Conservation (phyloP, 2,113 vertebrate genomes). For the Cyanistes caeruleus region DNA sequence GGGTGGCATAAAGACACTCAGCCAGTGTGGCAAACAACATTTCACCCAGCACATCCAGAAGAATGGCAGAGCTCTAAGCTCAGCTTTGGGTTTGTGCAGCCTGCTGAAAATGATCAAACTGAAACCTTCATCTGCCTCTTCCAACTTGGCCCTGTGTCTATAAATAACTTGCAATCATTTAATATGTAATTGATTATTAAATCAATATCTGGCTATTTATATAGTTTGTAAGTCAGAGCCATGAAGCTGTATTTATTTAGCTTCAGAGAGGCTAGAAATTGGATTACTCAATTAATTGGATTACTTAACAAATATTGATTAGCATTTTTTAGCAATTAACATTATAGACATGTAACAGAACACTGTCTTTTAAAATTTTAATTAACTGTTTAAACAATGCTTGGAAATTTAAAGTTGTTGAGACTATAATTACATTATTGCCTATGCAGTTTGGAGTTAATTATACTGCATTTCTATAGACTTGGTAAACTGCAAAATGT, state of each 20-base stretch:
- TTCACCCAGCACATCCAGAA: rapidly evolving
- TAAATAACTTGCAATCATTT: neutral
- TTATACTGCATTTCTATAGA: slow-evolving; percentile 73
- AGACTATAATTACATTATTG: slow-evolving; percentile 76
- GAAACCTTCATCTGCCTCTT: neutral
- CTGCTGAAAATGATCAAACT: neutral
- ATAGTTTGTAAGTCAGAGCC: neutral
- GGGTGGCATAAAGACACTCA: neutral
- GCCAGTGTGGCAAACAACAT: neutral
- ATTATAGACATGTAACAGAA: slow-evolving; percentile 60
- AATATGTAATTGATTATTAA: slow-evolving; percentile 53
- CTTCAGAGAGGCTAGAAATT: slow-evolving; percentile 30
- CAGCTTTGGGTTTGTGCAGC: neutral
- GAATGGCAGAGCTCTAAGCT: neutral
- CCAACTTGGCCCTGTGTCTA: neutral
- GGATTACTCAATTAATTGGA: slow-evolving; percentile 42
- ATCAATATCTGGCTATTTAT: slow-evolving; percentile 15
- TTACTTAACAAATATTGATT: slow-evolving; percentile 62
- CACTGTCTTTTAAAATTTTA: slow-evolving; percentile 70
- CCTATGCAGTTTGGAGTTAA: slow-evolving; percentile 71
- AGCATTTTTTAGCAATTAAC: slow-evolving; percentile 51
- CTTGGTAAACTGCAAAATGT: slow-evolving; percentile 73
- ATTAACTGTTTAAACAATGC: slow-evolving; percentile 77
- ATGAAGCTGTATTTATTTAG: slow-evolving; percentile 41
- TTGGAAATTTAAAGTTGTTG: slow-evolving; percentile 70